These are phyloP conservation scores for Meta bourneti DNA, from an alignment of 2,888 invertebrate genomes.

Conservation along the genomic window DNA sequence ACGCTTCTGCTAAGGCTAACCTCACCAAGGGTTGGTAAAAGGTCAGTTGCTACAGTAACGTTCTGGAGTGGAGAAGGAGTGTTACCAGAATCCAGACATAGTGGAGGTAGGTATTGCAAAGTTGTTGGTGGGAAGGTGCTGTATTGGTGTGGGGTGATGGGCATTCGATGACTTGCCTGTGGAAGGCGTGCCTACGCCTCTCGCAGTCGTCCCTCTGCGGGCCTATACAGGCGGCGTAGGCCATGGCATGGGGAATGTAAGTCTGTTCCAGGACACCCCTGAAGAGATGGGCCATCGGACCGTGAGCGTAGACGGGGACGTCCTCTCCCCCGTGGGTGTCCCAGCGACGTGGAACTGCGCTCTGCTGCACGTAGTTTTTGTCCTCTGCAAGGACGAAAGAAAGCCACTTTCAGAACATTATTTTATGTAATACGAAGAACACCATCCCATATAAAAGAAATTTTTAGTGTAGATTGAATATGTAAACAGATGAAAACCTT, in stretches of 20 bases:
- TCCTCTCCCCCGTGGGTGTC: conserved; percentile 92
- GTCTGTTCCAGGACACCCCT: conserved; percentile 90
- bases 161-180: conserved; percentile 64
- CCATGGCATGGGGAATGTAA: conserved; percentile 92
- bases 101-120: background rate
- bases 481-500: too few species aligned
- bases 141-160: conserved; percentile 50
- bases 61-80: background rate
- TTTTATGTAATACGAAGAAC: too few species aligned
- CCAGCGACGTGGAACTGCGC: conserved; percentile 89
- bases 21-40: too few species aligned
- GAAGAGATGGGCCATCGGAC: conserved; percentile 90
- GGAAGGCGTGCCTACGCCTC: conserved; percentile 52
- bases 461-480: too few species aligned
- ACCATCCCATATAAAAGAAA: too few species aligned
- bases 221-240: conserved; percentile 89
- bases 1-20: too few species aligned
- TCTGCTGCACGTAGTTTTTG: conserved; percentile 85
- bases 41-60: conserved; percentile 9
- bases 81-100: background rate
- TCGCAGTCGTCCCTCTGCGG: conserved; percentile 76
- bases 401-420: background rate
- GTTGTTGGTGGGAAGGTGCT: background rate
- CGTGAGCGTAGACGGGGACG: conserved; percentile 90
- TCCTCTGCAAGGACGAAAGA: conserved; percentile 71